A percentile compares a stretch with the other conserved stretches of the same genome.
Conservation (phyloP, 2,113 vertebrate species). For the Larimichthys crocea region DNA sequence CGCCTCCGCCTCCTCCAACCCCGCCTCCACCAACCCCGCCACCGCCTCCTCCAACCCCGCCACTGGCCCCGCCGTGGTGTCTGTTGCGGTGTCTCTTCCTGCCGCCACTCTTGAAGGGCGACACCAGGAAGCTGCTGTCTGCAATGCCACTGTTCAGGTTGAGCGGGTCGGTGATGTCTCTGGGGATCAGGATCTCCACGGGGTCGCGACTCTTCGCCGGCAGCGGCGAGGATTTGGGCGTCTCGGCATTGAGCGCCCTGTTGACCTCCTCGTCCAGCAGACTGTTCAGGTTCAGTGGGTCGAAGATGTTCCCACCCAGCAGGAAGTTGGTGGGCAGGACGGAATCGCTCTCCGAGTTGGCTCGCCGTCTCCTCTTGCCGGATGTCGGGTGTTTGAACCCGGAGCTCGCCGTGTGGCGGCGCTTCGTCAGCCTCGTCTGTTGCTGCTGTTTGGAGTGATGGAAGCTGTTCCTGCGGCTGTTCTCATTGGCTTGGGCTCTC, state of each 20-base stretch:
- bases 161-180: conserved; percentile 94
- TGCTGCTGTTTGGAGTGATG: conserved; percentile 84
- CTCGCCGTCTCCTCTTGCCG: conserved; percentile 89
- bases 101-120: conserved; percentile 86
- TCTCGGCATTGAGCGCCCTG: conserved; percentile 91
- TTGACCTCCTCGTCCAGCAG: conserved; percentile 94
- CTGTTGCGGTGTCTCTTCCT: conserved; percentile 90
- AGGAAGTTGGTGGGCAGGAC: conserved; percentile 93
- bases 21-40: conserved; percentile 46
- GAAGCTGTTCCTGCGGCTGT: conserved; percentile 84
- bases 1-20: too few species aligned
- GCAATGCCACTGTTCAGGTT: conserved; percentile 89
- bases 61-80: conserved; percentile 79
- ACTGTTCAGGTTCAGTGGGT: conserved; percentile 95
- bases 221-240: conserved; percentile 94
- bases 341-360: conserved; percentile 92
- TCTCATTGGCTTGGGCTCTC: conserved; percentile 65
- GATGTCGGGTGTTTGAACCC: conserved; percentile 88
- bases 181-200: conserved; percentile 94
- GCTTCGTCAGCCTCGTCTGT: conserved; percentile 83
- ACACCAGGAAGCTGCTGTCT: conserved; percentile 83
- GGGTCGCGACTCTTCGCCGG: conserved; percentile 90
- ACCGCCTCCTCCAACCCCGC: neutral
- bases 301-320: conserved; percentile 94
- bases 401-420: conserved; percentile 87